Conservation (phyloP, 2,888 invertebrate genomes). For the Ganaspis brasiliensis region DNA sequence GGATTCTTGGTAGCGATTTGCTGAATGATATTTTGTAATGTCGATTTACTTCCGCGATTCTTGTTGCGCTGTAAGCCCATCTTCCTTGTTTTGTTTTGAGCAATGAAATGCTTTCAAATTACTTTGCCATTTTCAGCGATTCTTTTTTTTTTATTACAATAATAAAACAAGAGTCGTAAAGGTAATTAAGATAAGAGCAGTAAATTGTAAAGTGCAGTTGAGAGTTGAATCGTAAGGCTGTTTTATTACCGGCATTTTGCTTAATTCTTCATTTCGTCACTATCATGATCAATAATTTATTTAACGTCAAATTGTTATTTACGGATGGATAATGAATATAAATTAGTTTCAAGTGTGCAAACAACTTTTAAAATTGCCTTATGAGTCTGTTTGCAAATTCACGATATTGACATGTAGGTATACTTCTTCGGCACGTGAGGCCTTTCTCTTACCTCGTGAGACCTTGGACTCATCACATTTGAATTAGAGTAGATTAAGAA, state of each 20-base stretch:
- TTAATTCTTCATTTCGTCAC: constrained; percentile 37
- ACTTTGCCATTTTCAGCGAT: constrained; percentile 15
- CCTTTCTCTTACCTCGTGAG: constrained; percentile 55
- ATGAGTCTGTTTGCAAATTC: constrained; percentile 18
- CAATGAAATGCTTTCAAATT: background rate
- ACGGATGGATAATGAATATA: constrained; percentile 22
- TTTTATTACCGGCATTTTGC: constrained; percentile 15
- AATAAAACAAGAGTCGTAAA: constrained; percentile 7
- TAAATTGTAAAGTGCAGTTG: constrained; percentile 2
- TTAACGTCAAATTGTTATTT: constrained; percentile 15
- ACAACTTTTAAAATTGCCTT: constrained; percentile 20
- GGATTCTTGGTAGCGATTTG: constrained; percentile 9
- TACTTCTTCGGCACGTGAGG: constrained; percentile 32
- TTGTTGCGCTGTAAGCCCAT: background rate
- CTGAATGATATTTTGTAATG: background rate
- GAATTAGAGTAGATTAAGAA: constrained; percentile 55
- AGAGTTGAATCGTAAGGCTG: background rate
- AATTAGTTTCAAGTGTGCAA: constrained; percentile 26
- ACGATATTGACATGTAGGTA: constrained; percentile 35
- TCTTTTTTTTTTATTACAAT: constrained; percentile 9
- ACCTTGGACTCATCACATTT: constrained; percentile 54
- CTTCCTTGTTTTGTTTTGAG: constrained; percentile 3
- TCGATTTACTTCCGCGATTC: constrained; percentile 20
- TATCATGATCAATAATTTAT: constrained; percentile 16
- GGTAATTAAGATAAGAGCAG: constrained; percentile 25